phyloP scores from a whole-genome alignment of 2,888 invertebrate genomes.

The Kryphioiulus occultus region DNA sequence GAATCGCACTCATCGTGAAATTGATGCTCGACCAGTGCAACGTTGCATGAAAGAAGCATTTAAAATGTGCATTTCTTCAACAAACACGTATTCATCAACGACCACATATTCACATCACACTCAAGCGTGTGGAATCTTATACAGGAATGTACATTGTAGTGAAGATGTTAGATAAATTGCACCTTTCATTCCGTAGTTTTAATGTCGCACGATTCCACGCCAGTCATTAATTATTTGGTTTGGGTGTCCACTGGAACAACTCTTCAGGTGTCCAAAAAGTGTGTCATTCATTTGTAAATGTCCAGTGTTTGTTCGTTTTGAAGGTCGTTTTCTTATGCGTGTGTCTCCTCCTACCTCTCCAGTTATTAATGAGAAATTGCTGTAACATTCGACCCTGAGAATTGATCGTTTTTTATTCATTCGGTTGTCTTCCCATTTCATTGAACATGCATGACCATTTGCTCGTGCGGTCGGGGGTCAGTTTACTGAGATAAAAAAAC shows the following conservation, averaged over 20 bases:
- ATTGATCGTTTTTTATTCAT: constrained; percentile 9
- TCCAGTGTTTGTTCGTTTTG: not conserved
- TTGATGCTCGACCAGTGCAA: not conserved
- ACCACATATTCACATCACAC: not conserved
- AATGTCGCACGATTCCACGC: not conserved
- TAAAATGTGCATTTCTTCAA: not conserved
- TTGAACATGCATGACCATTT: constrained; percentile 36
- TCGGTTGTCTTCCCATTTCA: not conserved
- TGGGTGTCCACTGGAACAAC: constrained; percentile 1
- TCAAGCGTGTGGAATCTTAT: not conserved
- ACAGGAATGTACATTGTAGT: not conserved
- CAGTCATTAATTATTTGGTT: not conserved
- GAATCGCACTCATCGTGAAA: too few species aligned
- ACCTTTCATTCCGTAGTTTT: not conserved
- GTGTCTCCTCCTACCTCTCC: not conserved
- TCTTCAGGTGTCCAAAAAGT: constrained; percentile 22
- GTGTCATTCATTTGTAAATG: constrained; percentile 14
- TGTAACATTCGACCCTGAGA: not conserved
- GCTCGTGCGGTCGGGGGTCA: constrained; percentile 39
- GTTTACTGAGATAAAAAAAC: not conserved
- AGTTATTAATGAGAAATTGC: constrained; percentile 22
- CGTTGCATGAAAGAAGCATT: not conserved
- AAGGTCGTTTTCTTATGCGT: not conserved
- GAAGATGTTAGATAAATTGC: not conserved
- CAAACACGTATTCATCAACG: not conserved